Conservation (phyloP, 2,888 invertebrate species). For the Noctua janthina region DNA sequence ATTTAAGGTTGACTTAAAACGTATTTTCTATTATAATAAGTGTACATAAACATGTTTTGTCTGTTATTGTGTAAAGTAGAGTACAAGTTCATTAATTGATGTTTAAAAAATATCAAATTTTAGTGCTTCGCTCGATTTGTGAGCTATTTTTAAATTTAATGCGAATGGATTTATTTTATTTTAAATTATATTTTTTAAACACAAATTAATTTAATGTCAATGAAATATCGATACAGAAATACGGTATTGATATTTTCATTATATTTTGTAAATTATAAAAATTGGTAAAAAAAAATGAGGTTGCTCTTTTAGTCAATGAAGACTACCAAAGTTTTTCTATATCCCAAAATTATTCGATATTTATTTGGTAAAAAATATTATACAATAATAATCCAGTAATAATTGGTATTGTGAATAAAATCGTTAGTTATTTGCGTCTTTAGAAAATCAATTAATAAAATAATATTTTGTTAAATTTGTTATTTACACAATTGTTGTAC, state of each 20-base stretch:
- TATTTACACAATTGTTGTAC: slow-evolving; percentile 79
- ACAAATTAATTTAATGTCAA: slow-evolving; percentile 38
- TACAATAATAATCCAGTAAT: slow-evolving; percentile 54
- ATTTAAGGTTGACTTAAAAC: slow-evolving; percentile 73
- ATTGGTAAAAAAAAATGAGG: slow-evolving; percentile 40
- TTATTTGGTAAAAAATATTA: slow-evolving; percentile 52
- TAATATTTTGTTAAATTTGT: slow-evolving; percentile 83
- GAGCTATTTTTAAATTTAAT: slow-evolving; percentile 28
- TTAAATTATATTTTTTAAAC: slow-evolving; percentile 56
- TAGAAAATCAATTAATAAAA: slow-evolving; percentile 65
- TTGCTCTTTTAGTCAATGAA: slow-evolving; percentile 75
- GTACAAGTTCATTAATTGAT: slow-evolving; percentile 62
- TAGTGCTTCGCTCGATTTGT: slow-evolving; percentile 32
- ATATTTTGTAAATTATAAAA: slow-evolving; percentile 59
- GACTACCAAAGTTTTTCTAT: slow-evolving; percentile 78
- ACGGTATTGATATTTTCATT: slow-evolving; percentile 47
- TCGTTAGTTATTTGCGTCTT: slow-evolving; percentile 68
- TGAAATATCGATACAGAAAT: slow-evolving; percentile 38
- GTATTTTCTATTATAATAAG: slow-evolving; percentile 69
- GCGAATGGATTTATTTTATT: slow-evolving; percentile 37
- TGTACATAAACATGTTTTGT: slow-evolving; percentile 68
- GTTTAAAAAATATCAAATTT: slow-evolving; percentile 60
- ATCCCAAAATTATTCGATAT: slow-evolving; percentile 66
- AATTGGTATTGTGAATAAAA: slow-evolving; percentile 64
- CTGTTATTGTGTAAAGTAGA: slow-evolving; percentile 70